Base-by-base conservation (phyloP, 2,888 invertebrate genomes). In the Cylloceria caligata region DNA sequence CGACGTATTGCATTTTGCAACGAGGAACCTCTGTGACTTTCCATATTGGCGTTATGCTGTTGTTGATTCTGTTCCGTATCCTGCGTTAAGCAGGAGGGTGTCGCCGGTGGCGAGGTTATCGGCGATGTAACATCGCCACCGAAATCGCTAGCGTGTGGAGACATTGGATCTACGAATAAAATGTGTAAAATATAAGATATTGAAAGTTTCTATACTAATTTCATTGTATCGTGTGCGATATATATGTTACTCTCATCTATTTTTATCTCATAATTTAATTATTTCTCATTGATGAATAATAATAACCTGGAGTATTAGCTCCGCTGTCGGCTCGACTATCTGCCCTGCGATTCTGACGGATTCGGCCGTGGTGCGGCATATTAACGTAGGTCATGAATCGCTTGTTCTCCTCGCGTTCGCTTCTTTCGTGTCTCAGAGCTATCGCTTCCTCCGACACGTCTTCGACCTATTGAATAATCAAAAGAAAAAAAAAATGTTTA, bases 361-460 rank as follows among this genome's bases (percentile, higher is more conserved):
- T 93, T 69, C 94, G 93, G 42, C 94, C 93, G 79, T 92, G 91
- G 86, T 91, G 89, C 36, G 93, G 91, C 88, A 91, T 89, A 74
- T 93, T 95, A 64, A 94, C 91, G 88, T 94, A 95, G 86, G 94
- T 94, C 90, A 95, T 93, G 93, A 96, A 96, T 86, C 96, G 96
- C 88, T 96, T 96, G 83, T 96, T 96, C 93, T 99, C 99, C 85
- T 96, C 96, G 11, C 94, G 93, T 93, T 97, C 97, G 85, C 96
- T 96, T 84, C 96, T 95, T 67, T 95, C 95, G 93, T 99, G 99
- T 2, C 98, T 95, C 52, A 93, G 91, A 3, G 94, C 91, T 87
- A 96, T 95, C 0, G 96, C 94, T 80, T 95, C 95, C 80, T 98
- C 97, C 0, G 96, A 96, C 80, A 97, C 93, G 92, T 98, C 98